Evolutionary conservation across 1,140 invertebrate species (phyloP).

Genomic region (Chlorops oryzae): DNA sequence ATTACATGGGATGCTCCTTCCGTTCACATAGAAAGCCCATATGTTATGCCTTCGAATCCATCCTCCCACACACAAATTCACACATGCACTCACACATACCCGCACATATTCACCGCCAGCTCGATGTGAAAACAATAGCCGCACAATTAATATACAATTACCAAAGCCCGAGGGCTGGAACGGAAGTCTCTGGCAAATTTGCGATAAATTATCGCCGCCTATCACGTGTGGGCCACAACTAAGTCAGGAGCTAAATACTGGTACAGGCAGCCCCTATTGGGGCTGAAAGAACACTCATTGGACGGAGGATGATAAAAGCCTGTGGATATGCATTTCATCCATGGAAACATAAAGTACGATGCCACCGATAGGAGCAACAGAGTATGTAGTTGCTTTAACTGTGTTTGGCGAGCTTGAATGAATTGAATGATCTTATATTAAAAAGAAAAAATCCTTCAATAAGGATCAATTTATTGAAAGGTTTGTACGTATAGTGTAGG

Average conservation of each 20-base stretch:
- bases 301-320: constrained; percentile 53
- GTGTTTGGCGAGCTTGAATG: too few species aligned
- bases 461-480: too few species aligned
- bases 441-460: too few species aligned
- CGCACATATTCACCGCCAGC: background rate
- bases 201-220: background rate
- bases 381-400: too few species aligned
- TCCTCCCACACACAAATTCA: too few species aligned
- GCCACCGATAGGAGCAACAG: too few species aligned
- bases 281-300: constrained; percentile 49
- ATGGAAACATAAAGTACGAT: constrained; percentile 73
- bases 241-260: constrained; percentile 45
- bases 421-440: too few species aligned
- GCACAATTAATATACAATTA: constrained; percentile 9
- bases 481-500: too few species aligned
- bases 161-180: background rate
- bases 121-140: constrained; percentile 6
- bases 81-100: too few species aligned
- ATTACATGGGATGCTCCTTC: too few species aligned
- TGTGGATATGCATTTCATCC: constrained; percentile 81
- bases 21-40: too few species aligned
- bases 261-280: constrained; percentile 54
- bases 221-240: constrained; percentile 25
- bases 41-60: too few species aligned
- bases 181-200: background rate